Conservation (phyloP, 2,113 vertebrate species). For the Centropristis striata region DNA sequence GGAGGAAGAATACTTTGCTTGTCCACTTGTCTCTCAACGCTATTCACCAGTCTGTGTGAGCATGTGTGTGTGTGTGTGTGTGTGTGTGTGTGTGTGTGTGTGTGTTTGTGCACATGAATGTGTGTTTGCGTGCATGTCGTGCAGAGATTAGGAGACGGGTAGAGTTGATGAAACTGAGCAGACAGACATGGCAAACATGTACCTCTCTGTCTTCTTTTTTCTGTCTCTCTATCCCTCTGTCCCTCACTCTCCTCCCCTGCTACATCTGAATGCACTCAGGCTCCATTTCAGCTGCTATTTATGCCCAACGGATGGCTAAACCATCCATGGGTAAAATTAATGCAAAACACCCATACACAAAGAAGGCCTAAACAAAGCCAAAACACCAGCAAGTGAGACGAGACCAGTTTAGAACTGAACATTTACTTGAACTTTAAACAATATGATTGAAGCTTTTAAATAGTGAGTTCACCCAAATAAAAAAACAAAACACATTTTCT, state of each 20-base stretch:
- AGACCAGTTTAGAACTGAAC: background rate
- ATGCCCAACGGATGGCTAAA: conserved; percentile 37
- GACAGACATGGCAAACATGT: conserved; percentile 70
- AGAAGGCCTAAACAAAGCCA: background rate
- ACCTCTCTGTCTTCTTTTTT: conserved; percentile 33
- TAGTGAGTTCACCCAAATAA: background rate
- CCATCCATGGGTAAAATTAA: conserved; percentile 61
- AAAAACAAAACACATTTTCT: background rate
- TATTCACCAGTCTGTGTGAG: conserved; percentile 73
- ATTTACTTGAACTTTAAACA: background rate
- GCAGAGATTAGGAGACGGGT: conserved; percentile 61
- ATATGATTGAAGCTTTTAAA: background rate
- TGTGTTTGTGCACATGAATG: conserved; percentile 13
- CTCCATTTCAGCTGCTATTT: conserved; percentile 57
- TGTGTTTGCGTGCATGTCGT: conserved; percentile 8
- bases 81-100: conserved; percentile 28
- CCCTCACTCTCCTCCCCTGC: background rate
- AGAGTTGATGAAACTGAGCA: conserved; percentile 69
- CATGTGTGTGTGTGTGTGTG: conserved; percentile 52
- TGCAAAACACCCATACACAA: conserved; percentile 55
- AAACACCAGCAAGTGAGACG: background rate
- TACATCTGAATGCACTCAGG: conserved; percentile 42
- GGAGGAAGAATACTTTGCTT: conserved; percentile 83
- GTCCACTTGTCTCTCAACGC: conserved; percentile 83
- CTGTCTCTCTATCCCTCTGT: background rate